Evolutionary conservation across 2,113 vertebrate genomes (phyloP).

Genomic region (Sorex araneus): DNA sequence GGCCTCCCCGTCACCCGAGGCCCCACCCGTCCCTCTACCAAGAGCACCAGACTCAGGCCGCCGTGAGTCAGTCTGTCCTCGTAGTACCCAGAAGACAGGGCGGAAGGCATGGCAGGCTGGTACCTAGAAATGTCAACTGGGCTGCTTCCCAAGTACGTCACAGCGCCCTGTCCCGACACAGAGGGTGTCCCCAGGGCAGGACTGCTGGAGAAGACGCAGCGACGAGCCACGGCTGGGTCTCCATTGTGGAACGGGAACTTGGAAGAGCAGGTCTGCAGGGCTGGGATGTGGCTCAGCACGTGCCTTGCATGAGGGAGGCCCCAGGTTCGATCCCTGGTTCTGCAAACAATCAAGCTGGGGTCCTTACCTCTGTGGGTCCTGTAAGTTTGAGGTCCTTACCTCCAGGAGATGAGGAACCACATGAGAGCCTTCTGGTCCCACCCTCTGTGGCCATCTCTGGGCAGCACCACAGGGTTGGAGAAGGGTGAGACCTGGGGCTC

Average conservation of each 20-base stretch:
- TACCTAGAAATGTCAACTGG: not conserved
- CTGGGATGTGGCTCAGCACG: too few relatives aligned
- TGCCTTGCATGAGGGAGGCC: too few relatives aligned
- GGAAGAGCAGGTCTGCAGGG: too few relatives aligned
- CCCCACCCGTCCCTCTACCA: not conserved
- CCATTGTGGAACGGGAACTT: not conserved
- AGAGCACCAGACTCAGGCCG: not conserved
- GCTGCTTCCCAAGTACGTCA: not conserved
- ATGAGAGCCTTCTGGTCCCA: not conserved
- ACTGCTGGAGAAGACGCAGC: not conserved
- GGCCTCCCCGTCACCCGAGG: not conserved
- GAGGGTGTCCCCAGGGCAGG: not conserved
- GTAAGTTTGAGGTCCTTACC: too few relatives aligned
- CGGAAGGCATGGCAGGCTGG: not conserved
- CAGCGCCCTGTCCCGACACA: not conserved
- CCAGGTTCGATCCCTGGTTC: too few relatives aligned
- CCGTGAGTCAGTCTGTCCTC: not conserved
- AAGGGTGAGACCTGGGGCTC: not conserved
- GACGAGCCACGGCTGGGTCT: not conserved
- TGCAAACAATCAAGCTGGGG: not conserved
- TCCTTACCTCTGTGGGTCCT: too few relatives aligned
- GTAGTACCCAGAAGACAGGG: conserved; percentile 18
- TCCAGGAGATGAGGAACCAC: not conserved
- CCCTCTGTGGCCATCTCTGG: not conserved
- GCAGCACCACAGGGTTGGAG: not conserved